Evolutionary conservation across 2,113 vertebrate species (phyloP), one percentile per base, ranked within the genome.

Genomic region (Anser cygnoides): DNA sequence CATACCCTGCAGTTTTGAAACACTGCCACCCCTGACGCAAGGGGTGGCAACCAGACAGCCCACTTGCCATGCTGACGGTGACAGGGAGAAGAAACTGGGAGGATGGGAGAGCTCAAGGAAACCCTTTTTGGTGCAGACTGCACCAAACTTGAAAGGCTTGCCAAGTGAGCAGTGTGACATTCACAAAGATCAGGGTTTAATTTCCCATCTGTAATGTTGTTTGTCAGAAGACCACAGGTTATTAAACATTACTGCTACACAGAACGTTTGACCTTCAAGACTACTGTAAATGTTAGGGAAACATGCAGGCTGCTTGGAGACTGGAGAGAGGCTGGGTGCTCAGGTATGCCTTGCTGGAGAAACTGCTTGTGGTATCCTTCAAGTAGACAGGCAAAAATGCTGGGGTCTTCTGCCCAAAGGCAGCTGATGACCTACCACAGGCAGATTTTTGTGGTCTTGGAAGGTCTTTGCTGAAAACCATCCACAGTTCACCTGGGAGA

Each of bases 261-360:
- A 87, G 68, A 78, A 81, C 43, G 67, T 73, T 7, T 73, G 44
- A 67, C 62, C 15, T 93, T 85, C 33, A 39, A 29, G 59, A 54
- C 35, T 52, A 3, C 28, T 35, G 54, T 33, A 73, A 79, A 68
- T 68, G 16, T 85, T n/a, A 61, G 70, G 46, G 66, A 85, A 85
- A 44, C 28, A 23, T 6, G 11, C 28, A 65, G 50, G 50, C 57
- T 91, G 25, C 57, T 59, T 72, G 70, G n/a, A 52, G 58, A 50
- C 77, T 55, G 37, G 50, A 31, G 25, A 46, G 71, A 68, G 52
- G n/a, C 20, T 63, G 65, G 25, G 43, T 35, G 65, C 57, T 84
- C 39, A 31, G 59, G 6, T 19, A 18, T 2, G 8, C 5, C 43
- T 78, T 0, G 0, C 49, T 61, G 13, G 54, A 71, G 28, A 35